Evolutionary conservation across 2,888 invertebrate species (phyloP), one percentile per base, ranked within the genome.

Genomic region (Ametastegia equiseti): DNA sequence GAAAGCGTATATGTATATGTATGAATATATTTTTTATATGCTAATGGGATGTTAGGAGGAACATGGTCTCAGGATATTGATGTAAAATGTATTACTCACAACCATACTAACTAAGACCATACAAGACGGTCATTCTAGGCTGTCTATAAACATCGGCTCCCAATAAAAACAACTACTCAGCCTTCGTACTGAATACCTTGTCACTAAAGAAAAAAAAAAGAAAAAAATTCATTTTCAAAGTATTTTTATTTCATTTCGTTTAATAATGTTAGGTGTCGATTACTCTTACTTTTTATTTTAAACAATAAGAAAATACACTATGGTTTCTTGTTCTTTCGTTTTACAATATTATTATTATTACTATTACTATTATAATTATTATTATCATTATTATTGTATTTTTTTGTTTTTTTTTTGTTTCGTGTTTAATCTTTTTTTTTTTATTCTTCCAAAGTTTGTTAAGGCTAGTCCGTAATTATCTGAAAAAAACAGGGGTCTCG

Each of bases 11-110:
- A 71, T 6, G 87, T 88, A 89, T 87, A 88, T 89, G 89, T 89
- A 89, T 88, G 88, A 89, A 90, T 90, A 91, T 91, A 91, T 91
- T 90, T 91, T 91, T 91, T 91, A 90, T 90, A 90, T 89, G 88
- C 84, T 88, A 88, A 88, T 84, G 88, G 63, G 86, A 88, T 87
- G 87, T 85, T 85, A 85, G n/a, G n/a, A 87, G 86, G 85, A 87
- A 87, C 88, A 87, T 87, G 86, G 86, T 87, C 73, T 57, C 57
- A 36, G 73, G 81, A 81, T 82, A 81, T 83, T 82, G 83, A 85
- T 84, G 87, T 84, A 84, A 85, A 84, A 84, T 84, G 83, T 87
- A 89, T 89, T 88, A 87, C 87, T 88, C 87, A 86, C 83, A 85
- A 73, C 87, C 85, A 86, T 82, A 83, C 19, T 7, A 39, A 67